A percentile compares a stretch with the other conserved stretches of the same genome.
These are phyloP conservation scores for Donacobius atricapilla DNA, from an alignment of 2,113 vertebrate genomes.

Conservation along the genomic window DNA sequence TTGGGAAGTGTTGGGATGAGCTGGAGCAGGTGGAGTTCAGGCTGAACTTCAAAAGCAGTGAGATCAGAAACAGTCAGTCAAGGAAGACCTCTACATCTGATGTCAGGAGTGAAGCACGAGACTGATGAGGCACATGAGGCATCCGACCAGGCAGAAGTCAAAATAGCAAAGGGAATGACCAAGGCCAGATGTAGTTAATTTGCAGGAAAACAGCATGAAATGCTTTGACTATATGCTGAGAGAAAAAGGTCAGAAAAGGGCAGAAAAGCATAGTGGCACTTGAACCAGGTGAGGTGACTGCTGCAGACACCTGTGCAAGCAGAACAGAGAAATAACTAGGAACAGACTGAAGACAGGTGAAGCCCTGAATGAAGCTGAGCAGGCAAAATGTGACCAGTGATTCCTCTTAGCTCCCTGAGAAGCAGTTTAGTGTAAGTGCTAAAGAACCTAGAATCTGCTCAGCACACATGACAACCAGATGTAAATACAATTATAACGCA, in stretches of 20 bases:
- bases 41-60: background rate
- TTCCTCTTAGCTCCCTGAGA: background rate
- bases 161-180: background rate
- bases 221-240: background rate
- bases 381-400: background rate
- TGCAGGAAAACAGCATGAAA: background rate
- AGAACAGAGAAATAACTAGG: background rate
- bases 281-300: background rate
- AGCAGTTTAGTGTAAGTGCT: background rate
- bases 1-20: background rate
- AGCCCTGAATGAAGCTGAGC: background rate
- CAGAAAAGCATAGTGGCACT: background rate
- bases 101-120: background rate
- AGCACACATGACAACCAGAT: background rate
- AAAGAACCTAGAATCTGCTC: background rate
- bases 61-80: background rate
- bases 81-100: background rate
- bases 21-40: background rate
- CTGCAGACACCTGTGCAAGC: background rate
- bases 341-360: background rate
- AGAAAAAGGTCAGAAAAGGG: background rate
- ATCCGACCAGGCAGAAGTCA: background rate
- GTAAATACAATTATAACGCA: background rate
- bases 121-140: background rate
- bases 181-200: background rate